phyloP scores from a whole-genome alignment of 2,113 vertebrate genomes.

The Desmodus rotundus region DNA sequence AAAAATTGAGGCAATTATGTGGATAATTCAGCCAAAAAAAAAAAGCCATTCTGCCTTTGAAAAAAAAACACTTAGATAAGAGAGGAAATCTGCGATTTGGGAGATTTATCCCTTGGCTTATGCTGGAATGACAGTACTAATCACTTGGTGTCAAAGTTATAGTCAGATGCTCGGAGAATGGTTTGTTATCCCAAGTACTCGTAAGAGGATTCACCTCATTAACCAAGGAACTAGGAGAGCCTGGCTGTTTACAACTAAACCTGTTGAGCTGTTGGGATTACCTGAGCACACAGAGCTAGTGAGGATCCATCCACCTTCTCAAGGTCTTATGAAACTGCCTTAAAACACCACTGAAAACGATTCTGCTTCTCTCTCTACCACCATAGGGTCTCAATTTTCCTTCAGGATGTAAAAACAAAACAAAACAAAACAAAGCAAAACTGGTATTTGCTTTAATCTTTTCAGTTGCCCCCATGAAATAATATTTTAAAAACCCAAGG shows the following conservation, averaged over 20 bases:
- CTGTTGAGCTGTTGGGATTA: not conserved
- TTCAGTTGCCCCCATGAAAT: not conserved
- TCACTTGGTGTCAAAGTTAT: not conserved
- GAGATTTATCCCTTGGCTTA: not conserved
- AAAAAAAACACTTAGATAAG: not conserved
- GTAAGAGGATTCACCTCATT: not conserved
- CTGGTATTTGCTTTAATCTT: not conserved
- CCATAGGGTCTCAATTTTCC: not conserved
- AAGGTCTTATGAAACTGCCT: not conserved
- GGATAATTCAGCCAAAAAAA: not conserved
- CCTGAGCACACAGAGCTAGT: not conserved
- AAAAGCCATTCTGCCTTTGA: not conserved
- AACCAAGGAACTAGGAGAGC: not conserved
- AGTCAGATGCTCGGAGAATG: not conserved
- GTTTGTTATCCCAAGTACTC: not conserved
- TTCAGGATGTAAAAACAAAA: not conserved
- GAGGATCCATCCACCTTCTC: not conserved
- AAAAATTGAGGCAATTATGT: constrained; percentile 41
- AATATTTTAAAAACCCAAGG: not conserved
- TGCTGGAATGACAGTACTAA: not conserved
- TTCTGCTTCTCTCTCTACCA: not conserved
- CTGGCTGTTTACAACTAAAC: not conserved
- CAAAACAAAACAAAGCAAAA: not conserved
- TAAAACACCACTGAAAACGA: not conserved
- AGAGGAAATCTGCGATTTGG: not conserved